Evolutionary conservation across 1,140 invertebrate species (phyloP).

Genomic region (Cydia splendana): DNA sequence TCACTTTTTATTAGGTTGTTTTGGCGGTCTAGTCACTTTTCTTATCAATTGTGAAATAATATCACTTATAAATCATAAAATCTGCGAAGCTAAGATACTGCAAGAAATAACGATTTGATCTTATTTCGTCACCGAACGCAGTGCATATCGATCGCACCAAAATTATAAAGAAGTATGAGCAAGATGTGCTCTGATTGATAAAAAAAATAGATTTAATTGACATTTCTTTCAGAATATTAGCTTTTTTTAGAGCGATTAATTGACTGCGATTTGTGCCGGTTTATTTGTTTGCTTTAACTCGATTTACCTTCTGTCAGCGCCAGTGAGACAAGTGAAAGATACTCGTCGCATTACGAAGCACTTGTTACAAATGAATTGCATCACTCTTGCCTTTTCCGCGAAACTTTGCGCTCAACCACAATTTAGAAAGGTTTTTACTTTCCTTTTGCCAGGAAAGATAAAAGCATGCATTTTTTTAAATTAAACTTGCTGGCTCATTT

Average conservation of each 20-base stretch:
- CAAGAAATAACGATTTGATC: no score
- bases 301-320: conserved; percentile 50
- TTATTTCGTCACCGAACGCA: no score
- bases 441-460: background rate
- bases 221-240: background rate
- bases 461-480: conserved; percentile 9
- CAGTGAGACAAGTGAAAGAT: conserved; percentile 54
- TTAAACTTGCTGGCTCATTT: background rate
- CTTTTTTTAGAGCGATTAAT: conserved; percentile 38
- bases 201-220: background rate
- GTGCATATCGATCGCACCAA: no score
- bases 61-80: no score
- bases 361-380: conserved; percentile 66
- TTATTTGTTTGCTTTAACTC: conserved; percentile 63
- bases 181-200: no score
- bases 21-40: background rate
- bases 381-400: conserved; percentile 35
- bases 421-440: conserved; percentile 11
- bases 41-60: background rate
- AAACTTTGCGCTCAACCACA: conserved; percentile 26
- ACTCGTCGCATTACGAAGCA: conserved; percentile 54
- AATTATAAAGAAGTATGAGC: no score
- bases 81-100: no score
- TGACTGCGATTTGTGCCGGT: conserved; percentile 63
- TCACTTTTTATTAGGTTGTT: background rate